Evolutionary conservation across 2,797 vertebrate genomes (phyloP).

Genomic region (Xiphophorus birchmanni): DNA sequence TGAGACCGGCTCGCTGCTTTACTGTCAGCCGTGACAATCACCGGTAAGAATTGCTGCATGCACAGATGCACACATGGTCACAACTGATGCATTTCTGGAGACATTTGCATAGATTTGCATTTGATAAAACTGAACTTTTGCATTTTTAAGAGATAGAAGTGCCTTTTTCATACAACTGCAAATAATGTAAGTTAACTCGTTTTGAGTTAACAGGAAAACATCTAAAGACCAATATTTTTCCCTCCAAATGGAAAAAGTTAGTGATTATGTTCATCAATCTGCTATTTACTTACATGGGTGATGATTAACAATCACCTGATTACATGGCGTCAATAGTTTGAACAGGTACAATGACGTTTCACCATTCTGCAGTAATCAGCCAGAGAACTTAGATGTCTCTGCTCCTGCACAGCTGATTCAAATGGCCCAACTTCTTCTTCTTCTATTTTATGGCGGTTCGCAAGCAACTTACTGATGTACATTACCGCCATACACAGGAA

Average conservation of each 20-base stretch:
- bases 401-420: too few relatives aligned
- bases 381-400: not conserved
- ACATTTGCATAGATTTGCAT: slow-evolving; percentile 17
- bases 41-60: slow-evolving; percentile 16
- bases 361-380: not conserved
- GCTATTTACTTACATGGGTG: not conserved
- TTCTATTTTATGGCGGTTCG: too few relatives aligned
- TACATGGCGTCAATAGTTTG: not conserved
- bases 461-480: too few relatives aligned
- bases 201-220: slow-evolving; percentile 12
- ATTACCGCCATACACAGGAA: too few relatives aligned
- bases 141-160: not conserved
- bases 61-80: slow-evolving; percentile 20
- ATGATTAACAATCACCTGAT: not conserved
- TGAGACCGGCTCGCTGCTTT: slow-evolving; percentile 38
- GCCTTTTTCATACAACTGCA: not conserved
- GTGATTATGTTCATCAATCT: not conserved
- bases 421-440: too few relatives aligned
- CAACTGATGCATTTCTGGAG: slow-evolving; percentile 36
- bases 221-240: not conserved
- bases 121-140: slow-evolving; percentile 1
- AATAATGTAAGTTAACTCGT: slow-evolving; percentile 1
- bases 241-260: not conserved
- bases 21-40: slow-evolving; percentile 58
- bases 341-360: not conserved